Percentiles rank a stretch among this genome's conserved stretches.
Evolutionary conservation across 2,888 invertebrate species (phyloP).

Genomic region (Eugnorisma glareosa): DNA sequence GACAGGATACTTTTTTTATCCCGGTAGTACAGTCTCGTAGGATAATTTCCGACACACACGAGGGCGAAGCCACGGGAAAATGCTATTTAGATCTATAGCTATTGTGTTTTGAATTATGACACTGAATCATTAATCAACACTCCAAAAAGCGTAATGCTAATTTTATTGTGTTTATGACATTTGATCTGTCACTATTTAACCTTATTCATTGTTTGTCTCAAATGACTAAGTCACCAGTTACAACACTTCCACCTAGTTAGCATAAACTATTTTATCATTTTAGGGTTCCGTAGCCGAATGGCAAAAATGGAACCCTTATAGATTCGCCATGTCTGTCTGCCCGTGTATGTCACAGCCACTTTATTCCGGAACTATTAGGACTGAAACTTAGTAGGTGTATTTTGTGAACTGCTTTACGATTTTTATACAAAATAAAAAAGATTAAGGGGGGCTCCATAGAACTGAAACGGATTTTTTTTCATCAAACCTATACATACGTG

Average conservation of each 20-base stretch:
- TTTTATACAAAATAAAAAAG: too few relatives aligned
- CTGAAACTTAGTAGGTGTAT: too few relatives aligned
- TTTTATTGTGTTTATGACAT: conserved; percentile 13
- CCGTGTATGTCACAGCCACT: too few relatives aligned
- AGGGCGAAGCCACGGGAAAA: neutral
- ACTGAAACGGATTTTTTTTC: too few relatives aligned
- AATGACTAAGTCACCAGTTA: conserved; percentile 1
- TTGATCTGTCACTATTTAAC: neutral
- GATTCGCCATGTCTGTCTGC: too few relatives aligned
- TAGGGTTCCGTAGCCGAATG: too few relatives aligned
- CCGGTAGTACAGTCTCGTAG: neutral
- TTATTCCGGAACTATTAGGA: too few relatives aligned
- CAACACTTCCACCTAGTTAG: neutral
- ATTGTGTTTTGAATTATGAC: conserved; percentile 19
- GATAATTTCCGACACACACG: neutral
- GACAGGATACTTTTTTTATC: neutral
- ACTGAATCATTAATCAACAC: conserved; percentile 4
- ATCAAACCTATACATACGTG: too few relatives aligned
- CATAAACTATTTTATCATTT: neutral
- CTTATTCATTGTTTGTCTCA: neutral
- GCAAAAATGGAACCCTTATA: too few relatives aligned
- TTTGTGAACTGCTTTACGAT: too few relatives aligned
- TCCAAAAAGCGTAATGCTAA: neutral
- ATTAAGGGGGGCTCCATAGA: too few relatives aligned
- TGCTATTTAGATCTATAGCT: neutral